Conservation (phyloP, 2,113 vertebrate species). For the Myodes glareolus region DNA sequence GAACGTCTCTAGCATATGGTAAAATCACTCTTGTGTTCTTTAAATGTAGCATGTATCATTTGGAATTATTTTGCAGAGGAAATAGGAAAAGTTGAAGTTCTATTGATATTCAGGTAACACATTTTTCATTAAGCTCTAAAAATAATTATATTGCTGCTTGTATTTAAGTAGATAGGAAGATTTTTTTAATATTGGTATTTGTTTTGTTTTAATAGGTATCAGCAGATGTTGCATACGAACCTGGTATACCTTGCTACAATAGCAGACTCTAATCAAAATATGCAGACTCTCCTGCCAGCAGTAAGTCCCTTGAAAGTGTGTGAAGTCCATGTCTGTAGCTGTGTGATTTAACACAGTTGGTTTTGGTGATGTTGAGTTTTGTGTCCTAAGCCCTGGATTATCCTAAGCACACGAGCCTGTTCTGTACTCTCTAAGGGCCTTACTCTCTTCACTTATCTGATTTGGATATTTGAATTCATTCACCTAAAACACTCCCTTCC, state of each 20-base stretch:
- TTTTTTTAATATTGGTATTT: constrained; percentile 62
- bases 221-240: constrained; percentile 99
- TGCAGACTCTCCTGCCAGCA: constrained; percentile 98
- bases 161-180: constrained; percentile 16
- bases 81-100: constrained; percentile 51
- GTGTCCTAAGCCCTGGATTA: neutral
- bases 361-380: constrained; percentile 28
- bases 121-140: constrained; percentile 28
- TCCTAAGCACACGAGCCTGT: neutral
- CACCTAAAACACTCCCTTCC: neutral
- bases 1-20: neutral
- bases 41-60: constrained; percentile 4
- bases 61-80: constrained; percentile 56
- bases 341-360: neutral
- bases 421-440: neutral
- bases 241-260: constrained; percentile 98
- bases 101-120: constrained; percentile 34
- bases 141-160: constrained; percentile 15
- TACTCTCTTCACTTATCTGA: neutral
- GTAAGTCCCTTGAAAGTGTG: constrained; percentile 90
- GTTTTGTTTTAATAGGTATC: constrained; percentile 91
- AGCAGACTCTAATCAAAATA: constrained; percentile 99
- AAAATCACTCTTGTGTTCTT: neutral
- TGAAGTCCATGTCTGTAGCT: neutral
- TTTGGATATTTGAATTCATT: constrained; percentile 42